Evolutionary conservation across 2,113 vertebrate genomes (phyloP), one percentile per base, ranked within the genome.

Genomic region (Scalopus aquaticus): DNA sequence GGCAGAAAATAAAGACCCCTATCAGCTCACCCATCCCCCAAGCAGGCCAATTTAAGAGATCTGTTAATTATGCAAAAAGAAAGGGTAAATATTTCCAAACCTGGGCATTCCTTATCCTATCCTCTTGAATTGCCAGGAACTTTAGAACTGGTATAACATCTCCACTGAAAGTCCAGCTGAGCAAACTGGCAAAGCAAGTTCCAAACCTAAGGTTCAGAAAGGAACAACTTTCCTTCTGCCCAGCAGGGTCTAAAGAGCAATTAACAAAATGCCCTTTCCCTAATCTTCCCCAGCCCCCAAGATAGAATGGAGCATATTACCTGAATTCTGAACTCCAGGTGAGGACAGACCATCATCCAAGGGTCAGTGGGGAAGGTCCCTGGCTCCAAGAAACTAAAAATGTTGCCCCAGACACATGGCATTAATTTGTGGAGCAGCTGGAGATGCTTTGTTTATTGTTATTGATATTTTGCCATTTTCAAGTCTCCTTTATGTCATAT

Each of bases 31-130:
- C 28, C 10, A 28, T 39, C 4, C 28, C 73, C 28, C 37, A 49
- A n/a, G 2, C 9, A 72, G 22, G 24, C 54, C 28, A 67, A 46
- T n/a, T 72, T 39, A 87, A 69, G 37, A 88, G 42, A 35, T 65
- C 7, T 79, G 15, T 39, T 80, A 22, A 51, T 67, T 42, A 20
- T 69, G 39, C 39, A 74, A 62, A 56, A 73, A 67, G 32, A 60
- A 76, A 35, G 22, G 19, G 32, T 76, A 46, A 88, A 67, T 69
- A 80, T 64, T 92, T 94, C 44, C 64, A 78, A 93, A 51, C 85
- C 24, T n/a, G 0, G 9, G 2, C 28, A 10, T 77, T 56, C 24
- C 3, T 3, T 56, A 5, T 42, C 17, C 28, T 79, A 9, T 32
- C 44, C 8, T 91, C 46, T 86, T 37, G 35, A 76, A 72, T 72